Percentiles rank a stretch among this genome's conserved stretches.
phyloP scores from a whole-genome alignment of 2,888 invertebrate species.

The Drosophila limbata region DNA sequence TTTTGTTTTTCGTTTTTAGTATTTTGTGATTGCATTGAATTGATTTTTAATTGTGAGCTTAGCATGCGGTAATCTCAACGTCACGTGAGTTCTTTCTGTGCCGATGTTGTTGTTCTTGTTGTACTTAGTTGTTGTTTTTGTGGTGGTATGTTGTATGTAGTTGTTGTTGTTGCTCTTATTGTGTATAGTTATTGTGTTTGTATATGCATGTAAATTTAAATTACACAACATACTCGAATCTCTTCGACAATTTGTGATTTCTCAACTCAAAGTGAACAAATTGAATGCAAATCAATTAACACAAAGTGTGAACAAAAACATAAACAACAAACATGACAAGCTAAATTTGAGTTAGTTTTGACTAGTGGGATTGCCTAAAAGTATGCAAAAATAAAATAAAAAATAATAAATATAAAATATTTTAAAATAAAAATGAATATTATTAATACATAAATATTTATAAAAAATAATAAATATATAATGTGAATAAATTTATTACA shows the following conservation, averaged over 20 bases:
- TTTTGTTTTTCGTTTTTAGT: slow-evolving; percentile 65
- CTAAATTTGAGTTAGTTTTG: slow-evolving; percentile 85
- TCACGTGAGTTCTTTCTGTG: slow-evolving; percentile 67
- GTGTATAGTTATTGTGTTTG: slow-evolving; percentile 62
- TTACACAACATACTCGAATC: slow-evolving; percentile 54
- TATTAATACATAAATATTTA: slow-evolving; percentile 35
- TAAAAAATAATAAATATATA: slow-evolving; percentile 7
- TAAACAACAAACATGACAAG: slow-evolving; percentile 74
- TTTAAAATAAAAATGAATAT: slow-evolving; percentile 11
- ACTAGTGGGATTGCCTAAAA: slow-evolving; percentile 85
- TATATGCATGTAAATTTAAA: slow-evolving; percentile 49
- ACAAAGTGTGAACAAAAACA: slow-evolving; percentile 68
- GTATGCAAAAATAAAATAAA: slow-evolving; percentile 62
- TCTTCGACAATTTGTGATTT: slow-evolving; percentile 34
- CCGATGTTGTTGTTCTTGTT: slow-evolving; percentile 57
- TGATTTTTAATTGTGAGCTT: slow-evolving; percentile 65
- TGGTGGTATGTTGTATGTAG: slow-evolving; percentile 52
- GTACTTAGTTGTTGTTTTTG: slow-evolving; percentile 44
- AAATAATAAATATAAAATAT: slow-evolving; percentile 51
- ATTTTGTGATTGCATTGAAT: slow-evolving; percentile 69
- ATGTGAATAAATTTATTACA: neutral
- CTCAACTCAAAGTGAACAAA: slow-evolving; percentile 62
- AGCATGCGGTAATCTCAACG: slow-evolving; percentile 73
- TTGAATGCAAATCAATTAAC: slow-evolving; percentile 62
- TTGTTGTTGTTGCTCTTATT: slow-evolving; percentile 47